Evolutionary conservation across 2,797 vertebrate species (phyloP).

Genomic region (Catamblyrhynchus diadema): DNA sequence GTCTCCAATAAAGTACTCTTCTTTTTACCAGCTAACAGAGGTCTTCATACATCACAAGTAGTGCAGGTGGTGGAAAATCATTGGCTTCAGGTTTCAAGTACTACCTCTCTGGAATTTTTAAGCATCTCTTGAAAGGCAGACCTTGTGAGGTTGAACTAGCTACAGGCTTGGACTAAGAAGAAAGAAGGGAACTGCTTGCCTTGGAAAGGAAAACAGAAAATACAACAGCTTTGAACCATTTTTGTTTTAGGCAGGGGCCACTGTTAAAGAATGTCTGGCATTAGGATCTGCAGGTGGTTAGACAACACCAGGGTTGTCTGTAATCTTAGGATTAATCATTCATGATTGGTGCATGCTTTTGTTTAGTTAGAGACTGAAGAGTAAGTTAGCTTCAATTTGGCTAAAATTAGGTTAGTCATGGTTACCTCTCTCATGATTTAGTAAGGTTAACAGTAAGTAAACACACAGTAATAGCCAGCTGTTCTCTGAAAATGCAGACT

Average conservation of each 20-base stretch:
- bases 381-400: not conserved
- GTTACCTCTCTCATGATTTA: not conserved
- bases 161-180: not conserved
- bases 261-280: not conserved
- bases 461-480: not conserved
- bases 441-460: not conserved
- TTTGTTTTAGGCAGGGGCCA: not conserved
- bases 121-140: not conserved
- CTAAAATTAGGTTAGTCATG: conserved; percentile 16
- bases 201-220: not conserved
- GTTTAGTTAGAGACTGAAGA: not conserved
- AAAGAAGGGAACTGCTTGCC: not conserved
- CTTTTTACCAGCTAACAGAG: not conserved
- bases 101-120: not conserved
- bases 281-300: not conserved
- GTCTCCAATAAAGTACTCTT: not conserved
- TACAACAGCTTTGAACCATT: not conserved
- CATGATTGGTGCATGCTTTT: not conserved
- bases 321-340: not conserved
- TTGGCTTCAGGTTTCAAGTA: not conserved
- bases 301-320: not conserved
- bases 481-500: not conserved
- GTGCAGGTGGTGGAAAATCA: not conserved
- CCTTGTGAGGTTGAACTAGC: not conserved
- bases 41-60: not conserved